A percentile compares a stretch with the other conserved stretches of the same genome.
phyloP scores from a whole-genome alignment of 2,797 vertebrate genomes.

The Malacoctenus gilli region DNA sequence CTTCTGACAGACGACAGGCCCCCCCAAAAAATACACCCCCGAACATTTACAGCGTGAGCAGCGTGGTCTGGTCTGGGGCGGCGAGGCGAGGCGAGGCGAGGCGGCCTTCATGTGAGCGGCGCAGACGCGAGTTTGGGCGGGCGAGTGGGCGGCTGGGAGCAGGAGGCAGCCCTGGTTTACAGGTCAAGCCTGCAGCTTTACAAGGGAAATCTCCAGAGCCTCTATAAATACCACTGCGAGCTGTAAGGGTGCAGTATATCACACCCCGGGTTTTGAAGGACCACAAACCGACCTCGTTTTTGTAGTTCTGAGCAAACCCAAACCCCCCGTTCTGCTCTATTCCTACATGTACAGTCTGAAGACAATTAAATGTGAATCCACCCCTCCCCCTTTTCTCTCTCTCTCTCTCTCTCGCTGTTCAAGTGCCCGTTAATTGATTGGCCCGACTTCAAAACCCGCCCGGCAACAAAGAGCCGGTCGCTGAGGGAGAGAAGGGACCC shows the following conservation, averaged over 20 bases:
- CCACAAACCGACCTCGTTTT: constrained; percentile 67
- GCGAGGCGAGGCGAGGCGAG: constrained; percentile 16
- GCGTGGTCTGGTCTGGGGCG: constrained; percentile 25
- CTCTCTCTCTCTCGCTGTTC: no score
- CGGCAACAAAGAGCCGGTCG: constrained; percentile 66
- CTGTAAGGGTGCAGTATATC: constrained; percentile 82
- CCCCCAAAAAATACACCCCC: no score
- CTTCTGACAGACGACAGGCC: no score
- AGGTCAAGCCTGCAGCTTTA: constrained; percentile 87
- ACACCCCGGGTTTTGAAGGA: constrained; percentile 71
- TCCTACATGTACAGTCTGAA: constrained; percentile 64
- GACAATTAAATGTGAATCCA: constrained; percentile 77
- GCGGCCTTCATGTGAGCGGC: constrained; percentile 83
- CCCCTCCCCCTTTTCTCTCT: constrained; percentile 48
- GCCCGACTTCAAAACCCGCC: constrained; percentile 76
- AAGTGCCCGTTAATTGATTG: constrained; percentile 77
- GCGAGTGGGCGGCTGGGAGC: constrained; percentile 68
- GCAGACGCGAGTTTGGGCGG: constrained; percentile 77
- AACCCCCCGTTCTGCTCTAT: no score
- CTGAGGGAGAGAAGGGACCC: no score
- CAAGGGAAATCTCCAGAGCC: constrained; percentile 83
- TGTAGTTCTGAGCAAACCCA: no score
- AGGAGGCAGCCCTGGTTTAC: constrained; percentile 82
- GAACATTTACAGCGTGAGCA: neutral
- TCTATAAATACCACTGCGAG: constrained; percentile 80